Evolutionary conservation across 2,113 vertebrate species (phyloP).

Genomic region (Gambusia holbrooki): DNA sequence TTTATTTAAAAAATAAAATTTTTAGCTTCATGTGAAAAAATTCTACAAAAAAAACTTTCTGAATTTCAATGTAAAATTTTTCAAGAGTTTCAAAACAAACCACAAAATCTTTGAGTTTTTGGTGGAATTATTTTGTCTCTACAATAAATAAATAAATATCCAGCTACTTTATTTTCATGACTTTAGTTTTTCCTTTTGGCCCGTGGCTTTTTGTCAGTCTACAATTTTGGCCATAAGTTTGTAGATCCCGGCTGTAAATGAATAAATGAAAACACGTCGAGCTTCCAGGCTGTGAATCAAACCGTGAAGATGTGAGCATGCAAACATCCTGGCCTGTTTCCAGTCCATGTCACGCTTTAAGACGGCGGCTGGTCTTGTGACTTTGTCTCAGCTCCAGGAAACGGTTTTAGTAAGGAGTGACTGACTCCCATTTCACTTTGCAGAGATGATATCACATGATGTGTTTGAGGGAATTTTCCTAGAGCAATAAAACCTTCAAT

Average conservation of each 20-base stretch:
- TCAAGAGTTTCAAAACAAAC: too few relatives aligned
- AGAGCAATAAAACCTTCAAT: not conserved
- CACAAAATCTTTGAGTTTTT: too few relatives aligned
- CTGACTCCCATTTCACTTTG: conserved; percentile 2
- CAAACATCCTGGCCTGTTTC: not conserved
- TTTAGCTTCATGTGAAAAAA: too few relatives aligned
- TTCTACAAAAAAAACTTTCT: too few relatives aligned
- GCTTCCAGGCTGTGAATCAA: not conserved
- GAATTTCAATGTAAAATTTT: too few relatives aligned
- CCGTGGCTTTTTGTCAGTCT: too few relatives aligned
- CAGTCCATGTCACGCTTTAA: conserved; percentile 28
- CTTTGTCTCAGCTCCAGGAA: conserved; percentile 7
- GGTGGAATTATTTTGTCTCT: too few relatives aligned
- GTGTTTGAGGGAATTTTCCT: not conserved
- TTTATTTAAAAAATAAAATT: too few relatives aligned
- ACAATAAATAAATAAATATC: too few relatives aligned
- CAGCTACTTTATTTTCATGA: too few relatives aligned
- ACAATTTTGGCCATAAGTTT: not conserved
- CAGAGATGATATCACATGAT: not conserved
- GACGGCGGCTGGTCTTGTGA: conserved; percentile 41
- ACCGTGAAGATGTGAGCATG: not conserved
- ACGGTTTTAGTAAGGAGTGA: not conserved
- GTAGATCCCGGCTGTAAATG: not conserved
- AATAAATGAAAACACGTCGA: too few relatives aligned
- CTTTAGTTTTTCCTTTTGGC: too few relatives aligned